Percentiles rank a stretch among this genome's conserved stretches.
Evolutionary conservation across 2,888 invertebrate species (phyloP).

Genomic region (Neocrepidodera transversa): DNA sequence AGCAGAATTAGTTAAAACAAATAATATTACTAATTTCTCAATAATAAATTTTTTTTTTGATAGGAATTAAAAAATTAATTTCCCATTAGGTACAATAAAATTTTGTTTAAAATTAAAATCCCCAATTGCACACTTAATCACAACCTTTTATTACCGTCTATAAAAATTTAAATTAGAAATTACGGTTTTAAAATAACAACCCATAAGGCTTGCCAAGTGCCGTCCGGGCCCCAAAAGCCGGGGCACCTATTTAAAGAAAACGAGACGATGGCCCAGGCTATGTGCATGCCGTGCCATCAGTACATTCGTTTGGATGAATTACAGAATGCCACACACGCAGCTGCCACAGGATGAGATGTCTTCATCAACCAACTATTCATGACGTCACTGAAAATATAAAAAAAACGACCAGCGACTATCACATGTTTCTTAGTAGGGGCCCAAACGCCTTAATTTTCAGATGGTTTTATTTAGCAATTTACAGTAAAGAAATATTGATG

Average conservation of each 20-base stretch:
- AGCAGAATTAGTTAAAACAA: too few relatives aligned
- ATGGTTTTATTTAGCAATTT: too few relatives aligned
- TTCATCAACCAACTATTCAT: conserved; percentile 61
- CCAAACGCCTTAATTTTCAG: conserved; percentile 21
- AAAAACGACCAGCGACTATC: conserved; percentile 31
- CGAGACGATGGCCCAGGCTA: conserved; percentile 24
- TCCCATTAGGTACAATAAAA: too few relatives aligned
- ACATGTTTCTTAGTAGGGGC: conserved; percentile 34
- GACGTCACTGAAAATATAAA: conserved; percentile 57
- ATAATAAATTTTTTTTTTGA: too few relatives aligned
- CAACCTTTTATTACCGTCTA: too few relatives aligned
- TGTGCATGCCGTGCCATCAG: conserved; percentile 29
- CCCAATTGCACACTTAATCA: too few relatives aligned
- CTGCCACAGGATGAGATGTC: conserved; percentile 59
- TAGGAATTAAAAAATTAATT: too few relatives aligned
- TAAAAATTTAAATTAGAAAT: too few relatives aligned
- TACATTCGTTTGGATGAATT: conserved; percentile 50
- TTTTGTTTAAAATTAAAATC: too few relatives aligned
- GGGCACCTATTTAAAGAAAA: conserved; percentile 33
- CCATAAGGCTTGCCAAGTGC: background rate
- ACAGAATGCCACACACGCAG: conserved; percentile 61
- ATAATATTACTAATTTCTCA: too few relatives aligned
- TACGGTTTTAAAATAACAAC: background rate
- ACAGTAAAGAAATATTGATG: too few relatives aligned
- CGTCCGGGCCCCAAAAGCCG: conserved; percentile 8